Evolutionary conservation across 2,797 vertebrate genomes (phyloP).

Genomic region (Hypotaenidia philippensis): DNA sequence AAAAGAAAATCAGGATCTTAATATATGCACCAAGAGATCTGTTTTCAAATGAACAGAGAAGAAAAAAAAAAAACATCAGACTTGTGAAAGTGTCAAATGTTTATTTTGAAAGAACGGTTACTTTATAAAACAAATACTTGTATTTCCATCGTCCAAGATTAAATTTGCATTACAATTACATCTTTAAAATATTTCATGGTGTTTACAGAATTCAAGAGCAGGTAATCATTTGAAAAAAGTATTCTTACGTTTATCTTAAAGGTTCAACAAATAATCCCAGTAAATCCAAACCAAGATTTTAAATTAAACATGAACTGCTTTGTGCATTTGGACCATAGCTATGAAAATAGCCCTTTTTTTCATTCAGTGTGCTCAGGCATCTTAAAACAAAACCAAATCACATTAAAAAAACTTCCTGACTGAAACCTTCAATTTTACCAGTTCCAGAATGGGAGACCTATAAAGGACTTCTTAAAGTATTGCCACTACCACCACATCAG

Average conservation of each 20-base stretch:
- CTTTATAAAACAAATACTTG: background rate
- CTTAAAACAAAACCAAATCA: background rate
- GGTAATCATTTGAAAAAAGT: background rate
- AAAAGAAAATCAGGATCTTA: conserved; percentile 4
- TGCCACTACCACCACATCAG: background rate
- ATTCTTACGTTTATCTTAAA: background rate
- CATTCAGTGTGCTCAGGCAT: background rate
- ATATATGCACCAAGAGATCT: background rate
- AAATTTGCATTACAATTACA: background rate
- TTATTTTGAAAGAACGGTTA: background rate
- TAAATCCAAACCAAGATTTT: background rate
- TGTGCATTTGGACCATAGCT: background rate
- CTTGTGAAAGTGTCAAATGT: background rate
- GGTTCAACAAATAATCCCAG: background rate
- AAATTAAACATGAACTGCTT: background rate
- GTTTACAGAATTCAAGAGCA: background rate
- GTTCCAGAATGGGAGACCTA: background rate
- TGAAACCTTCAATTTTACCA: background rate
- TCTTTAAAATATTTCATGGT: background rate
- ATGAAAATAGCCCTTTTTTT: background rate
- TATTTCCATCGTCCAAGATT: background rate
- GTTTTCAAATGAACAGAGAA: conserved; percentile 24
- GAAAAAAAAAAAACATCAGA: background rate
- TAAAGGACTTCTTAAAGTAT: background rate
- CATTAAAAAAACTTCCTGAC: background rate